A percentile compares a stretch with the other conserved stretches of the same genome.
Evolutionary conservation across 2,888 invertebrate genomes (phyloP).

Genomic region (Nasonovia ribisnigri): DNA sequence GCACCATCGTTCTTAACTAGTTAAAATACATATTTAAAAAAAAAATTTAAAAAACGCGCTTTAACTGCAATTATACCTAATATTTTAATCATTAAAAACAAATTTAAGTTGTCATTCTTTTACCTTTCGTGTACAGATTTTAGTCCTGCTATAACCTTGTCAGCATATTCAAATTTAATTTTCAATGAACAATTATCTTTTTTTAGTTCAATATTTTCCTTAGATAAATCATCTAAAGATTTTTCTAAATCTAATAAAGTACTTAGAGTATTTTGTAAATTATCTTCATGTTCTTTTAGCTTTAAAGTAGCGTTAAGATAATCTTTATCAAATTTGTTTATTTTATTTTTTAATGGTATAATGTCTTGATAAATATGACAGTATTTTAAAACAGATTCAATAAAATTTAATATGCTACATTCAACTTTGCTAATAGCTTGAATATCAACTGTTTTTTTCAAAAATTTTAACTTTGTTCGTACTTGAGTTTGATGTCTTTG

Average conservation of each 20-base stretch:
- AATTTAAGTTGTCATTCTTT: not conserved
- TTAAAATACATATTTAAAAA: no score
- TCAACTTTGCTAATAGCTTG: conserved; percentile 87
- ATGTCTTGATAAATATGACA: conserved; percentile 88
- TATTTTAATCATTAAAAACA: conserved; percentile 37
- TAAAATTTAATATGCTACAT: conserved; percentile 86
- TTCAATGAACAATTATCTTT: conserved; percentile 37
- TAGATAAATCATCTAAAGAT: conserved; percentile 19
- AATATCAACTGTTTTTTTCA: conserved; percentile 76
- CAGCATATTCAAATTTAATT: conserved; percentile 43
- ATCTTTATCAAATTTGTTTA: conserved; percentile 82
- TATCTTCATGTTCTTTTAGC: conserved; percentile 28
- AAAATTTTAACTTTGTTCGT: conserved; percentile 41
- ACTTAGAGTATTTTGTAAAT: conserved; percentile 24
- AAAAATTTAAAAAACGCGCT: no score
- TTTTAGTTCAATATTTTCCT: conserved; percentile 24
- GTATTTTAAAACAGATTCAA: conserved; percentile 88
- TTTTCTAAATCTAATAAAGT: conserved; percentile 36
- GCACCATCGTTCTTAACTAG: no score
- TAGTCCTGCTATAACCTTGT: conserved; percentile 26
- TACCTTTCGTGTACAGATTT: conserved; percentile 26
- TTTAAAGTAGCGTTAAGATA: conserved; percentile 69
- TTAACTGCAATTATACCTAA: not conserved
- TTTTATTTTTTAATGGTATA: conserved; percentile 86
- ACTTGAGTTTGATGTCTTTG: conserved; percentile 74